phyloP scores from a whole-genome alignment of 1,140 invertebrate genomes.

The Diabrotica virgifera region DNA sequence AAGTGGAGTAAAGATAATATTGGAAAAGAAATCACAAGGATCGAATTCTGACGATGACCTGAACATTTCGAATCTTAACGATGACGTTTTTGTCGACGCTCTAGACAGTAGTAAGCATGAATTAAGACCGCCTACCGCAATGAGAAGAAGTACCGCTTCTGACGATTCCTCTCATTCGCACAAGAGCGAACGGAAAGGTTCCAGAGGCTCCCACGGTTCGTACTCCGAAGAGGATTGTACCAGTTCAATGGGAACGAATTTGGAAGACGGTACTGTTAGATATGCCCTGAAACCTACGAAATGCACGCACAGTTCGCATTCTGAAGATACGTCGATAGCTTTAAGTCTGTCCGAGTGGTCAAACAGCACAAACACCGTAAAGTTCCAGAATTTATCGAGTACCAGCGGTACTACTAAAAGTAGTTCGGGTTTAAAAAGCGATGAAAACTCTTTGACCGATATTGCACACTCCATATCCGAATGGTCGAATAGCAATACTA shows the following conservation, averaged over 20 bases:
- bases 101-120: slow-evolving; percentile 38
- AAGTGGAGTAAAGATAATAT: slow-evolving; percentile 44
- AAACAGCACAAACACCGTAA: slow-evolving; percentile 74
- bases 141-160: slow-evolving; percentile 44
- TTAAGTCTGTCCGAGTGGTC: slow-evolving; percentile 82
- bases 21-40: slow-evolving; percentile 54
- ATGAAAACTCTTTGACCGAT: slow-evolving; percentile 57
- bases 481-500: slow-evolving; percentile 56
- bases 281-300: slow-evolving; percentile 71
- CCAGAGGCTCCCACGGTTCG: slow-evolving; percentile 61
- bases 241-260: slow-evolving; percentile 62
- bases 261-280: slow-evolving; percentile 72
- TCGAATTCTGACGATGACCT: slow-evolving; percentile 62
- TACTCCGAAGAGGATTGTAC: slow-evolving; percentile 64
- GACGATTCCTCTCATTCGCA: slow-evolving; percentile 46
- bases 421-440: slow-evolving; percentile 56
- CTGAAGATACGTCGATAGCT: slow-evolving; percentile 80
- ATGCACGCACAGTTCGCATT: slow-evolving; percentile 74
- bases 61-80: slow-evolving; percentile 55
- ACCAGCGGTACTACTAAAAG: slow-evolving; percentile 62
- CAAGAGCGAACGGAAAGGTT: slow-evolving; percentile 32
- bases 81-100: slow-evolving; percentile 60
- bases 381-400: slow-evolving; percentile 69
- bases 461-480: slow-evolving; percentile 58
- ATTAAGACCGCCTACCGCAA: slow-evolving; percentile 43